phyloP scores from a whole-genome alignment of 2,888 invertebrate species.

The Andrena chrysosceles region DNA sequence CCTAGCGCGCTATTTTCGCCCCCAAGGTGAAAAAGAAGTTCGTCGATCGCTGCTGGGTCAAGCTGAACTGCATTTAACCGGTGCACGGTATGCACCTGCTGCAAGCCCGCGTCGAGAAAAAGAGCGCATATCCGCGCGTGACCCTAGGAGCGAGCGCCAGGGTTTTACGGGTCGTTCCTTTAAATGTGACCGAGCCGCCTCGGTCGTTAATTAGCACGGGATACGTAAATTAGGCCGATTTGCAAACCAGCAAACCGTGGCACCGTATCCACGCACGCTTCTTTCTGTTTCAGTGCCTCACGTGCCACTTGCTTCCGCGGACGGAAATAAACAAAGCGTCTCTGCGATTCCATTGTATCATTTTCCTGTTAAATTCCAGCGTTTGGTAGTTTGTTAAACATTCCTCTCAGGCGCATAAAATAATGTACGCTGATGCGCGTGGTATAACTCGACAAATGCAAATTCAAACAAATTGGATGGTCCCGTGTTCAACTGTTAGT shows the following conservation, averaged over 20 bases:
- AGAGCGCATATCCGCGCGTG: conserved; percentile 51
- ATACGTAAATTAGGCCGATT: conserved; percentile 31
- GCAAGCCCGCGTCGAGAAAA: conserved; percentile 26
- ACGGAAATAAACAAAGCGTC: not conserved
- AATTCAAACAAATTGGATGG: too few relatives aligned
- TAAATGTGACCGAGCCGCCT: conserved; percentile 29
- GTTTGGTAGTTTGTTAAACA: too few relatives aligned
- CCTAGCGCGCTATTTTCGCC: conserved; percentile 38
- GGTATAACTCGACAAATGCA: too few relatives aligned
- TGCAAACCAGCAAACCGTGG: conserved; percentile 14
- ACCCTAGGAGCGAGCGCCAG: conserved; percentile 2
- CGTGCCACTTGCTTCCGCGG: conserved; percentile 1
- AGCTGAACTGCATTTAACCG: conserved; percentile 42
- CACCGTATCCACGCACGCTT: not conserved
- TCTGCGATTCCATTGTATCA: too few relatives aligned
- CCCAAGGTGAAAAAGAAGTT: conserved; percentile 55
- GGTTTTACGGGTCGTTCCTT: conserved; percentile 30
- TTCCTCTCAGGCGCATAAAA: too few relatives aligned
- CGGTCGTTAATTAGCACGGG: conserved; percentile 42
- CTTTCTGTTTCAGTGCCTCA: not conserved
- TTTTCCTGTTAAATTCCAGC: too few relatives aligned
- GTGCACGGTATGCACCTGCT: conserved; percentile 47
- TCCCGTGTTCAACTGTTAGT: too few relatives aligned
- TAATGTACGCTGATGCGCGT: too few relatives aligned
- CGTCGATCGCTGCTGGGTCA: conserved; percentile 42